Evolutionary conservation across 2,797 vertebrate species (phyloP).

Genomic region (Setipinna tenuifilis): DNA sequence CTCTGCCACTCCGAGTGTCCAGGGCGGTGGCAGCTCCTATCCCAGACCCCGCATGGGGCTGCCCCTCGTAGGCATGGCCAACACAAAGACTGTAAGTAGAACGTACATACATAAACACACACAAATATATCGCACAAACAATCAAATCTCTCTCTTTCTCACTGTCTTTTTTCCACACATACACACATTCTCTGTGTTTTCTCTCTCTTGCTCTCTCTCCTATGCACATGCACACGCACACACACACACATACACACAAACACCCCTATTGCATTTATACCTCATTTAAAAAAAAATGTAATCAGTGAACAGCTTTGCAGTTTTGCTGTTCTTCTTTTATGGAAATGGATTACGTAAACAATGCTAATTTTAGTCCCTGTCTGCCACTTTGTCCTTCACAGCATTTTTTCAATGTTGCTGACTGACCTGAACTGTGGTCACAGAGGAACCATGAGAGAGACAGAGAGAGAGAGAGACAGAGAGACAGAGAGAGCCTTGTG

Average conservation of each 20-base stretch:
- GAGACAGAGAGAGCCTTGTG: too few relatives aligned
- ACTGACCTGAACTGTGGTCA: not conserved
- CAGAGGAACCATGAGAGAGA: not conserved
- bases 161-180: not conserved
- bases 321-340: not conserved
- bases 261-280: not conserved
- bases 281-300: too few relatives aligned
- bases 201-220: too few relatives aligned
- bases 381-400: not conserved
- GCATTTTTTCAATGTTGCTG: not conserved
- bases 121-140: too few relatives aligned
- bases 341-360: not conserved
- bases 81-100: conserved; percentile 57
- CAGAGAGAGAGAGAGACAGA: too few relatives aligned
- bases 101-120: conserved; percentile 42
- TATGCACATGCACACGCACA: too few relatives aligned
- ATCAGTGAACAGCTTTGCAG: not conserved
- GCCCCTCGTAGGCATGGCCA: conserved; percentile 24
- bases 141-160: not conserved
- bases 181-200: too few relatives aligned
- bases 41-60: conserved; percentile 69
- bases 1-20: conserved; percentile 66
- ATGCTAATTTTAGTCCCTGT: not conserved
- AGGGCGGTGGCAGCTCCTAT: conserved; percentile 72
- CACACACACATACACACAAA: too few relatives aligned